Base-by-base conservation (phyloP, 2,888 invertebrate genomes). In the Nipponacmea schrenckii region DNA sequence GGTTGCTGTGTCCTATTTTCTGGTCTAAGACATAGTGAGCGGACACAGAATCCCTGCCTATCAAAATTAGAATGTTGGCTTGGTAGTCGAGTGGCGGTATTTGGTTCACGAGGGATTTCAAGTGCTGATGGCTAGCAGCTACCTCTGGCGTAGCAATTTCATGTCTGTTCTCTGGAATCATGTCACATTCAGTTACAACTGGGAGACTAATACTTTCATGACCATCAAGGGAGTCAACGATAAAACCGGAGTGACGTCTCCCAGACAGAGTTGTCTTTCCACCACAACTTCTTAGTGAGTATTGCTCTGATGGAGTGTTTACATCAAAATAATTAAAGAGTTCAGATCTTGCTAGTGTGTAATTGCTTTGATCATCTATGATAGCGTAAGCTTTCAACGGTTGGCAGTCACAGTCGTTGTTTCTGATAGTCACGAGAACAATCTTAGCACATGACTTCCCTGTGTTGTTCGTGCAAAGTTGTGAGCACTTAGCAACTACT, bases 141-240 rank as follows among this genome's bases (percentile, higher is more conserved):
- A 74, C 64, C 24, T 76, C 56, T 17, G 73, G 73, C 2, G 75
- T 78, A 4, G 75, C 73, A 7, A 79, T 76, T 5, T 78, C 71
- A 17, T 69, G 62, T 14, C 71, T 62, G 12, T 65, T 50, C 45
- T 71, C 50, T 14, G 76, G 73, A n/a, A n/a, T n/a, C n/a, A n/a
- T n/a, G n/a, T n/a, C n/a, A n/a, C n/a, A n/a, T n/a, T 77, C 75
- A 45, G 70, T 74, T 7, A 77, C 26, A 0, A 17, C 14, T 0
- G 75, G 77, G 5, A 74, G 64, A 1, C 64, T 62, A 15, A 68
- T 17, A 14, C 17, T n/a, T 0, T 44, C 20, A 14, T 31, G 45
- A 5, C 72, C 72, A 50, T 75, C 69, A 20, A 67, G 17, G 0
- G 70, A 44, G 31, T 70, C 46, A 26, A 76, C 65, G 2, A 77